Base-by-base conservation (phyloP, 2,888 invertebrate genomes). In the Ennomos fuscantarius region DNA sequence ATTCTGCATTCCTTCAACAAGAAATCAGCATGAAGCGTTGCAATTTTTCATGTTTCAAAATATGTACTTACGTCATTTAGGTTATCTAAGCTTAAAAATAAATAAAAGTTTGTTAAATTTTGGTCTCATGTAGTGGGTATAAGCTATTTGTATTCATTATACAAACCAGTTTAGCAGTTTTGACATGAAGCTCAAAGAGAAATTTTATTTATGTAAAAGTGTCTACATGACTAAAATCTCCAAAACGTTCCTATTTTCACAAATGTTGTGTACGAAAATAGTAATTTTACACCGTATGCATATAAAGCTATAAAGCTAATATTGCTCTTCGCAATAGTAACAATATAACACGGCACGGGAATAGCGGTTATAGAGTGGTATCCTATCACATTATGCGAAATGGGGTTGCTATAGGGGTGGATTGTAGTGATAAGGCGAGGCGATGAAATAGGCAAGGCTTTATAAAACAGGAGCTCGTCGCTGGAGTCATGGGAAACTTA, bases 321-420 rank as follows among this genome's bases (percentile, higher is more conserved):
- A 63, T 53, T 52, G 48, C 44, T 48, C 39, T 43, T 48, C 45
- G 47, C 58, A 57, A 65, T 60, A 41, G 54, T 40, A 50, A 44
- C 49, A 55, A 40, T 39, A 15, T 39, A 15, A 41, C 59, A 50
- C 36, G 39, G 24, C n/a, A 33, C 2, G 24, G n/a, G 36, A 40
- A 55, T 44, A 53, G 5, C 37, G 48, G 47, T 41, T 43, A 43
- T 43, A 10, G 47, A 42, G 71, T 32, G 40, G 40, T 66, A 65
- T 65, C 63, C 67, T 73, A 78, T 79, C 63, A 72, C 78, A 82
- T 86, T 85, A 86, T 77, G 81, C 74, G 76, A 70, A 82, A 55
- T 81, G 66, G 69, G 50, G 45, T 50, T 36, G 9, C 13, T 37
- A 37, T 46, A 42, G 37, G 31, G 41, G 42, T 12, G 32, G 32